Base-by-base conservation (phyloP, 2,888 invertebrate species). In the Lagria hirta region DNA sequence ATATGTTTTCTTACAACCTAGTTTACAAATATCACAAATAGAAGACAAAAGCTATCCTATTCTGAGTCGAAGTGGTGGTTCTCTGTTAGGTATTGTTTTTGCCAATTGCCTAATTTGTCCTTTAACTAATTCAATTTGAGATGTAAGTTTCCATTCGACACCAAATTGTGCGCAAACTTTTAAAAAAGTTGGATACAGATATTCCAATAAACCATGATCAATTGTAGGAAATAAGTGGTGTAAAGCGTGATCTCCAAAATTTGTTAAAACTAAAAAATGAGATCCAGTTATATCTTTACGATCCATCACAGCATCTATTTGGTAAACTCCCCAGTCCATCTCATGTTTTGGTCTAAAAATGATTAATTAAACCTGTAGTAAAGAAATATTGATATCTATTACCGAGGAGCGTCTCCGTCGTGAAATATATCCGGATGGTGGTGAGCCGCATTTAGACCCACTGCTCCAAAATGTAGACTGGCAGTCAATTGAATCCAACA, bases 151-250 rank as follows among this genome's bases (percentile, higher is more conserved):
- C 10, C 76, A 68, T 21, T 76, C 66, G 1, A 80, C 62, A 6
- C 77, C 77, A 57, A 82, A 87, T 55, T 87, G 81, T 18, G 77
- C 68, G 54, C 83, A 81, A 15, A 83, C 83, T 49, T 83, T 73
- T 4, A 79, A 54, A 6, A 84, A 74, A 1, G 77, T 75, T 0
- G 84, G 81, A 61, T 83, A 79, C 2, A 89, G 71, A 32, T 81
- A 76, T 4, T 79, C 77, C 7, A 91, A 68, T 42, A 83, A 78
- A 0, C 80, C 82, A 58, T 90, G 89, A 64, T 90, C 90, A 17
- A 91, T 58, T 0, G 88, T 85, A 0, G 90, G 90, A 56, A 90
- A 84, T 11, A 90, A 72, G 68, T 91, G 91, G 66, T 91, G 90
- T 1, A 90, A 71, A 0, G 78, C 76, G 62, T 91, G 91, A 44